These are phyloP conservation scores for Drosophila nannoptera DNA, from an alignment of 1,140 invertebrate species.

Conservation along the genomic window DNA sequence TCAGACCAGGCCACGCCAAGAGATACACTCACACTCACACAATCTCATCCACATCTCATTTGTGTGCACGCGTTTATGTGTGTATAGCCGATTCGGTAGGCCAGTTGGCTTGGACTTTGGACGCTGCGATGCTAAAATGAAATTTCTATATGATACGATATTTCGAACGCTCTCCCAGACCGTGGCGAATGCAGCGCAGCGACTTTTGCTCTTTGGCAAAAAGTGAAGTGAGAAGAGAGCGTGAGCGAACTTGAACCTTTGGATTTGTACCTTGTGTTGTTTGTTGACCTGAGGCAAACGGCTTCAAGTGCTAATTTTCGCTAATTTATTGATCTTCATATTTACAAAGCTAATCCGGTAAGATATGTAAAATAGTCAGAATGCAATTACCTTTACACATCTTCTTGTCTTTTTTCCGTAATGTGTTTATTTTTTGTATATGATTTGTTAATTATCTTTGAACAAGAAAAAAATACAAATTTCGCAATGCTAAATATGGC, in stretches of 20 bases:
- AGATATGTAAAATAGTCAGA: conserved; percentile 18
- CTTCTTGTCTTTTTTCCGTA: conserved; percentile 5
- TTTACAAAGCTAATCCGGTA: conserved; percentile 12
- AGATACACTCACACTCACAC: conserved; percentile 26
- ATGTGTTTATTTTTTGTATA: not conserved
- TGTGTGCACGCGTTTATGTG: not conserved
- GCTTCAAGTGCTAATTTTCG: conserved; percentile 2
- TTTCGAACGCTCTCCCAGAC: conserved; percentile 47
- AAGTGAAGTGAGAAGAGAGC: conserved; percentile 2
- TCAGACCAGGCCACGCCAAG: conserved; percentile 28
- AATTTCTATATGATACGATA: conserved; percentile 67
- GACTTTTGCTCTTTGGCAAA: conserved; percentile 7
- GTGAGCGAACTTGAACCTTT: conserved; percentile 40
- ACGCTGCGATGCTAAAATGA: conserved; percentile 59
- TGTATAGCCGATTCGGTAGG: conserved; percentile 22
- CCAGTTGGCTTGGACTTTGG: conserved; percentile 59
- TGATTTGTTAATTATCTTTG: conserved; percentile 6
- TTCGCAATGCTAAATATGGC: not conserved
- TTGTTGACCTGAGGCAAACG: conserved; percentile 20
- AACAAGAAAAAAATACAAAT: not conserved
- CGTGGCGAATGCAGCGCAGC: conserved; percentile 32
- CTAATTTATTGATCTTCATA: conserved; percentile 35
- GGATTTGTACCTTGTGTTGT: conserved; percentile 20
- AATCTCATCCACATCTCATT: not conserved
- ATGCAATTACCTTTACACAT: conserved; percentile 25